Percentiles rank a stretch among this genome's conserved stretches.
Conservation (phyloP, 2,113 vertebrate species). For the Phalacrocorax aristotelis region DNA sequence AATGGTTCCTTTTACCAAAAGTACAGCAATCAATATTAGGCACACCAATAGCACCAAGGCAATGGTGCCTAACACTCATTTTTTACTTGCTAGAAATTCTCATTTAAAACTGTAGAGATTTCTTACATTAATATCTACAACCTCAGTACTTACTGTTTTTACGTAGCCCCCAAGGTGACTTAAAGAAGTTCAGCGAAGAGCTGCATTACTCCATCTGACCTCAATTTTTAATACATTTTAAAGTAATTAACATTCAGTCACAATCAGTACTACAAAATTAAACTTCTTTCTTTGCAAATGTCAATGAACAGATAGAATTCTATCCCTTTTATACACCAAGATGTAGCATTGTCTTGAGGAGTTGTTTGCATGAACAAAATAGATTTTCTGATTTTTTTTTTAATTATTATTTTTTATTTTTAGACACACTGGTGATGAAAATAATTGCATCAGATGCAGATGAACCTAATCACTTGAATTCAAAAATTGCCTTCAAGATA, state of each 20-base stretch:
- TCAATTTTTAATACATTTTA: background rate
- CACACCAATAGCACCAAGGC: background rate
- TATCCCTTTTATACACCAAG: background rate
- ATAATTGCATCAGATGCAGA: constrained; percentile 88
- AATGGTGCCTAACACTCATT: background rate
- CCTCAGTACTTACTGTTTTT: background rate
- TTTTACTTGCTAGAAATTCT: background rate
- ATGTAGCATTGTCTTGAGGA: background rate
- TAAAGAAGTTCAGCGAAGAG: background rate
- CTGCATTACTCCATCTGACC: background rate
- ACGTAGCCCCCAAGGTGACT: background rate
- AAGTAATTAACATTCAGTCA: background rate
- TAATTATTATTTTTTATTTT: background rate
- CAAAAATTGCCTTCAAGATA: constrained; percentile 84
- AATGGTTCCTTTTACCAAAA: background rate
- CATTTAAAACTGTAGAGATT: background rate
- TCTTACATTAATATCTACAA: background rate
- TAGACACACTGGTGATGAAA: constrained; percentile 84
- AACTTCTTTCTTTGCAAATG: background rate
- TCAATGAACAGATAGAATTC: background rate
- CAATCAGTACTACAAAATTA: background rate
- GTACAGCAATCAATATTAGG: background rate
- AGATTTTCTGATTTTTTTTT: background rate
- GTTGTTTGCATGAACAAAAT: background rate
- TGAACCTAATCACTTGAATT: constrained; percentile 68